Base-by-base conservation (phyloP, 2,888 invertebrate genomes). In the Napeogenes sylphis region DNA sequence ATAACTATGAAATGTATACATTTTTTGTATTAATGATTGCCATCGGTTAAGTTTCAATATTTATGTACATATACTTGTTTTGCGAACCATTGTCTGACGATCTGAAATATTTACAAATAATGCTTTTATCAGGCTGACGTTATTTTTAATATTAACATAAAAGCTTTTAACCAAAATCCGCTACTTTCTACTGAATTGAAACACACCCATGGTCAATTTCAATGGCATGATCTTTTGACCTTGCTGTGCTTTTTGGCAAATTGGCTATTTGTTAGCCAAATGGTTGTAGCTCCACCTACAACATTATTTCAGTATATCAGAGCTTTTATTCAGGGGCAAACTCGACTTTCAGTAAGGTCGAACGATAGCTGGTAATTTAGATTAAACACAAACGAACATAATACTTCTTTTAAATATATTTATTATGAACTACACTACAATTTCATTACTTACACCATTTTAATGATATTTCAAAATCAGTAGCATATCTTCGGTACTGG, bases 211-310 rank as follows among this genome's bases (percentile, higher is more conserved):
- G 56, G 65, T 61, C 60, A 62, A 47, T 62, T 58, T 62, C 42
- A 68, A 70, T 66, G 67, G 55, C 67, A 66, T 56, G 70, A 81
- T 74, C 81, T 78, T 10, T 67, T 75, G 72, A 76, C 84, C 84
- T 83, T 82, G 75, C 61, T 62, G 68, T 68, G 82, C 81, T 82
- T 84, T 83, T 83, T 79, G 70, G 75, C 78, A 79, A 81, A 84
- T 84, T 85, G 76, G 74, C 72, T 68, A 75, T 79, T 81, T 76
- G 71, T 72, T 70, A 74, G 67, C 59, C 63, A 72, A 75, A 75
- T 73, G 71, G 69, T 71, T 55, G 21, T 56, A 73, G 72, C 76
- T 71, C 69, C 74, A 71, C 77, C 77, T 62, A 59, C 54, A 21
- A 21, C 30, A 42, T 47, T 47, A 47, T n/a, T 30, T 51, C 8